Base-by-base conservation (phyloP, 2,797 vertebrate genomes). In the Melanogrammus aeglefinus region DNA sequence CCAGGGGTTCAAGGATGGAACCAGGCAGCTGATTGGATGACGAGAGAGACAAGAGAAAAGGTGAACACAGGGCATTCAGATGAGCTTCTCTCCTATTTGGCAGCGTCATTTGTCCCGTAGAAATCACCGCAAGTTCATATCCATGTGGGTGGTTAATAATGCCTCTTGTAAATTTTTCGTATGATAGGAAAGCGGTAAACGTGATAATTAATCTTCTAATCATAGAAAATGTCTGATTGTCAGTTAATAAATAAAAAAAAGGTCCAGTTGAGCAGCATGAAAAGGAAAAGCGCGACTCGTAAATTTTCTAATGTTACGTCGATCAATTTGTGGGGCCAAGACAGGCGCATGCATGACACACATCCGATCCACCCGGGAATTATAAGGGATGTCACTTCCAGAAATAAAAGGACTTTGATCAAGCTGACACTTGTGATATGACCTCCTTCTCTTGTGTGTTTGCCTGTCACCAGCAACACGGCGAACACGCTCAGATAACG, bases 1-100 rank as follows among this genome's bases (percentile, higher is more conserved):
- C 51, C 3, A n/a, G 51, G 51, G 51, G 51, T n/a, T 57, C 51
- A 82, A 38, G 73, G 12, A 81, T 77, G 51, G 75, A 79, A 74
- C 21, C 76, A 70, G 74, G 57, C 14, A 38, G 39, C 51, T 36
- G 21, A 77, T 14, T 51, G 6, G 14, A 76, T 44, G 57, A 3
- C 33, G 74, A n/a, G 14, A 33, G 44, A 35, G 69, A 72, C 72
- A 31, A n/a, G 63, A 69, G 72, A 36, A 36, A 41, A 71, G 16
- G 18, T 72, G 47, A 72, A 75, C 71, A 47, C 18, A 13, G 77
- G 29, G 77, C 13, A 75, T 76, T 79, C 6, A 7, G 73, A 72
- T 77, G 2, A 24, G 38, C 12, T 76, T 41, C 70, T 31, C 71
- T 16, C 72, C 73, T 77, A 29, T 51, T 63, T 8, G 41, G n/a